A percentile compares a stretch with the other conserved stretches of the same genome.
phyloP scores from a whole-genome alignment of 2,797 vertebrate species.

The Hozukius guyotensis region DNA sequence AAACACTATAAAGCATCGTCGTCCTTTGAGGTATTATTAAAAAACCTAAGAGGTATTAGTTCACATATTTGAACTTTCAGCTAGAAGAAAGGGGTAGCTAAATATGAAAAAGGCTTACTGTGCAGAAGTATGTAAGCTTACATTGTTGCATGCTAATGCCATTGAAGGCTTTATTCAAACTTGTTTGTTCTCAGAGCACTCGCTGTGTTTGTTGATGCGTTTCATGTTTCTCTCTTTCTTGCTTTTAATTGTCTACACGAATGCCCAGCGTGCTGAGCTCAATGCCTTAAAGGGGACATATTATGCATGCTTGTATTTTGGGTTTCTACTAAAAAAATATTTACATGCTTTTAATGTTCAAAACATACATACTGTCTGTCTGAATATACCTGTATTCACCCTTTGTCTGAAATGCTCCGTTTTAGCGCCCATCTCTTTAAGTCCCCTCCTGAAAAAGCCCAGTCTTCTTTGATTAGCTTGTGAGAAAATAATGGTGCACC shows the following conservation, averaged over 20 bases:
- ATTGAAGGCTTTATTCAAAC: background rate
- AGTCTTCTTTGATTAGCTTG: no score
- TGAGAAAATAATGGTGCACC: background rate
- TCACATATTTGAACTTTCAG: constrained; percentile 31
- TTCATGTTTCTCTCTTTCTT: background rate
- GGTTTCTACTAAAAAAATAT: background rate
- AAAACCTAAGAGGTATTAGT: constrained; percentile 27
- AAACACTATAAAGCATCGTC: constrained; percentile 11
- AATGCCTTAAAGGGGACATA: background rate
- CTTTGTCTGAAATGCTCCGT: background rate
- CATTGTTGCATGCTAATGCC: background rate
- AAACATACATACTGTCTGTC: background rate
- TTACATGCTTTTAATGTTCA: background rate
- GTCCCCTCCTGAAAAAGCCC: background rate
- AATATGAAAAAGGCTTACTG: constrained; percentile 25
- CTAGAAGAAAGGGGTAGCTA: background rate
- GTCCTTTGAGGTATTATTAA: constrained; percentile 27
- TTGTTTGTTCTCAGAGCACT: background rate
- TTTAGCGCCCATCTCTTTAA: background rate
- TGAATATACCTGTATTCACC: no score
- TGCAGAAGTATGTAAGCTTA: background rate
- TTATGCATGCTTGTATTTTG: background rate
- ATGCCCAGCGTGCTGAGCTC: background rate
- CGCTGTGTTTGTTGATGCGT: background rate
- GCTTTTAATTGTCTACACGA: background rate